Base-by-base conservation (phyloP, 2,113 vertebrate genomes). In the Gambusia holbrooki region DNA sequence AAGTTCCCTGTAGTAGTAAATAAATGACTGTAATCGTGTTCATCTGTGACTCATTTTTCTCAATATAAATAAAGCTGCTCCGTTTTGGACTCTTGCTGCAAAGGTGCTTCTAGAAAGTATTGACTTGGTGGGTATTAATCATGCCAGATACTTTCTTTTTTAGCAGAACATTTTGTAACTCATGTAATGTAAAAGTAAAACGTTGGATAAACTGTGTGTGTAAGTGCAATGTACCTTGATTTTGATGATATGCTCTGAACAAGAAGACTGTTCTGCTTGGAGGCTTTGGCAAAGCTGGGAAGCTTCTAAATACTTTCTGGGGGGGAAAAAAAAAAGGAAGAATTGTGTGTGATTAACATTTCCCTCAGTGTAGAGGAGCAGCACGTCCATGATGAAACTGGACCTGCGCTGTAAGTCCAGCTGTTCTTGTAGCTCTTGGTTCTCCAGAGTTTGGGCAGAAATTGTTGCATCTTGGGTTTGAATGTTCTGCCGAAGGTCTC, bases 221-320 rank as follows among this genome's bases (percentile, higher is more conserved):
- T 19, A 19, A 48, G 15, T 13, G 4, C 12, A 60, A 22, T 90
- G 51, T 88, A 98, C 98, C 96, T 97, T 97, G 58, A 99, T 95
- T 91, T 95, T 98, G 84, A 96, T 93, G n/a, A 97, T 93, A 27
- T 95, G 95, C 22, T 97, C 96, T 0, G 92, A 83, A 87, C 91
- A 93, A n/a, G 90, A 83, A 2, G 95, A 94, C 19, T 97, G 96
- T 27, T 85, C 92, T 33, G 93, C 93, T 92, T 98, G 96, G 14
- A 99, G 87, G 0, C 77, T 92, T 82, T 97, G 96, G 66, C 94
- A 95, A 72, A 94, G 95, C 86, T 97, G 92, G 81, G 76, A 94
- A 37, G 95, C 90, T 71, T 98, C 97, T 77, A 97, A 95, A 89
- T 96, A 95, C 83, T 97, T 97, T 73, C 98, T 99, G 12, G 68